Percentiles rank a stretch among this genome's conserved stretches.
Conservation (phyloP, 64 coral and sea anemone species). For the Stichodactyla helianthus region DNA sequence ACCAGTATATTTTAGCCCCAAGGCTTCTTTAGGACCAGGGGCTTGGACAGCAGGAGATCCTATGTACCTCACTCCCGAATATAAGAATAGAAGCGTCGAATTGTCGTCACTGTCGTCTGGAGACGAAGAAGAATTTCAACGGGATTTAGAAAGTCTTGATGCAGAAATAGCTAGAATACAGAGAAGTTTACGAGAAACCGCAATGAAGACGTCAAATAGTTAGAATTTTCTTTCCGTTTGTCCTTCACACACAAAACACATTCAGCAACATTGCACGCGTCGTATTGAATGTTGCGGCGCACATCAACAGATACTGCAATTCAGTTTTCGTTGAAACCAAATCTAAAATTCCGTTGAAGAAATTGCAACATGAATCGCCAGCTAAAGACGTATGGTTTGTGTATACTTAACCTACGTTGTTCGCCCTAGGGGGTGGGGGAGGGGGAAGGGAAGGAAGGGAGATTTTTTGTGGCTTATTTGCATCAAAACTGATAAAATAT, state of each 20-base stretch:
- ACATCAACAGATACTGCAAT: no score
- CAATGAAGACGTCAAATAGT: constrained; percentile 17
- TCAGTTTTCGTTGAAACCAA: no score
- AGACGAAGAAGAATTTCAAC: constrained; percentile 57
- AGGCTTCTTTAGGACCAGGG: constrained; percentile 16
- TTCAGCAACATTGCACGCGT: no score
- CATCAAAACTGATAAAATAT: no score
- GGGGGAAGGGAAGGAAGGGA: no score
- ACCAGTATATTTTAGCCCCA: constrained; percentile 17
- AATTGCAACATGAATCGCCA: no score
- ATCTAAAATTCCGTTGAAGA: no score
- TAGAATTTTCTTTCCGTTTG: not conserved
- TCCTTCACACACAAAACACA: not conserved
- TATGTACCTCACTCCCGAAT: not conserved
- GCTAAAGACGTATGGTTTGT: no score
- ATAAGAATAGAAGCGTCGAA: constrained; percentile 17
- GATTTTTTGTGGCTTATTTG: no score
- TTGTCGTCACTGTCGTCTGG: constrained; percentile 51
- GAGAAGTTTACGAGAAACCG: constrained; percentile 58
- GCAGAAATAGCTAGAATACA: constrained; percentile 63
- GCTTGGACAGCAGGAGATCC: not conserved
- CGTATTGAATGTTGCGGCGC: no score
- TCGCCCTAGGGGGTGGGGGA: no score
- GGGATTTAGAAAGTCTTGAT: constrained; percentile 47
- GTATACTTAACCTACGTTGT: no score